phyloP scores from a whole-genome alignment of 1,140 invertebrate species.

The Manduca sexta region DNA sequence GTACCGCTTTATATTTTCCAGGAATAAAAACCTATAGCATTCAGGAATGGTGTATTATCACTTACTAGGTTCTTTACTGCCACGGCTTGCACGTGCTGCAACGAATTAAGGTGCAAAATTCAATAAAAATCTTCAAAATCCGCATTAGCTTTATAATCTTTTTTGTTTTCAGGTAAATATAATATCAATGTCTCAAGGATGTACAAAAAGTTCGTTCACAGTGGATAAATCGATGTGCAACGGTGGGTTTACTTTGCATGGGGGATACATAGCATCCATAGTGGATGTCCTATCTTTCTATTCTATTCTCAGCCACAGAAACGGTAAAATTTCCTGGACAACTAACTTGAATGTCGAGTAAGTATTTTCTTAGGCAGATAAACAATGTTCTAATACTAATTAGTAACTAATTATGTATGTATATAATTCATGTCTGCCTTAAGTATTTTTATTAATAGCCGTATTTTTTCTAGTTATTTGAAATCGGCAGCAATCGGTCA shows the following conservation, averaged over 20 bases:
- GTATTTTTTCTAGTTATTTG: slow-evolving; percentile 11
- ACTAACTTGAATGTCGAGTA: slow-evolving; percentile 13
- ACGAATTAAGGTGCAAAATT: too few relatives aligned
- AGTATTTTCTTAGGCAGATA: too few relatives aligned
- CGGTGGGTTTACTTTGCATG: slow-evolving; percentile 6
- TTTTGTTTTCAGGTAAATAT: slow-evolving; percentile 11
- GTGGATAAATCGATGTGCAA: slow-evolving; percentile 20
- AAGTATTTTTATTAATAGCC: background rate
- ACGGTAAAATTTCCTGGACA: slow-evolving; percentile 9
- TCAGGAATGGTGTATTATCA: too few relatives aligned
- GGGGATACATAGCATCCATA: slow-evolving; percentile 12
- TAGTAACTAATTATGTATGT: too few relatives aligned
- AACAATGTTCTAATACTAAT: too few relatives aligned
- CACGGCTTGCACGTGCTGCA: too few relatives aligned
- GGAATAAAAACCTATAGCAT: too few relatives aligned
- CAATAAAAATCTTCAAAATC: too few relatives aligned
- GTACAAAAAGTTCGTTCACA: slow-evolving; percentile 5
- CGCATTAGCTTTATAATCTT: background rate
- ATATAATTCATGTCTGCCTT: too few relatives aligned
- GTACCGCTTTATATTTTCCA: too few relatives aligned
- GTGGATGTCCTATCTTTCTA: slow-evolving; percentile 8
- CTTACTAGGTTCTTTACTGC: too few relatives aligned
- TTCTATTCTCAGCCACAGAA: slow-evolving; percentile 4
- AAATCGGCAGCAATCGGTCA: slow-evolving; percentile 9
- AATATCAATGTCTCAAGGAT: background rate